These are phyloP conservation scores for Antheraea pernyi DNA, from an alignment of 1,140 invertebrate species.

Conservation along the genomic window DNA sequence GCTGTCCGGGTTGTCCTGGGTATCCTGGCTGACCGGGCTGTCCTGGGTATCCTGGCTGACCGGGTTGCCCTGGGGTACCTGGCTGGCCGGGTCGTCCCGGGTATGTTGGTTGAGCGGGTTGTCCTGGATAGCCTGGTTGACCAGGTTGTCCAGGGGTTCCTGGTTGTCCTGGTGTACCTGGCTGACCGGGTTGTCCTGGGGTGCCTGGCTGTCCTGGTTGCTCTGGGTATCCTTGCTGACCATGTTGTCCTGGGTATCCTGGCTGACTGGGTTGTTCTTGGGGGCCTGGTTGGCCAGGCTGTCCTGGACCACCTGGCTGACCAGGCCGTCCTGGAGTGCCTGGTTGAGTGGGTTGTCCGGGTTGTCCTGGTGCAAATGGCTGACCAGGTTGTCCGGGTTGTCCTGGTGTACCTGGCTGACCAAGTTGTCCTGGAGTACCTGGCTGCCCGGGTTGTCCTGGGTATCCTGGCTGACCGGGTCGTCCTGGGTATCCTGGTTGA, in stretches of 20 bases:
- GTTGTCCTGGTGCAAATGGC: too few relatives aligned
- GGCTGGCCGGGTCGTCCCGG: constrained; percentile 4
- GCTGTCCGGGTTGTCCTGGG: too few relatives aligned
- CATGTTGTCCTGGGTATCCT: neutral
- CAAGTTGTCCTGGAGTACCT: too few relatives aligned
- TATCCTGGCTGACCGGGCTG: neutral
- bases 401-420: too few relatives aligned
- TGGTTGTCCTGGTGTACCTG: constrained; percentile 4
- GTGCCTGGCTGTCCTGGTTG: neutral
- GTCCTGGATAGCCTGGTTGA: constrained; percentile 5
- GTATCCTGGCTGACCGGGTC: too few relatives aligned
- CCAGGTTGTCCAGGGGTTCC: constrained; percentile 1
- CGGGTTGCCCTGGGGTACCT: constrained; percentile 4
- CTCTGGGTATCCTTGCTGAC: constrained; percentile 7
- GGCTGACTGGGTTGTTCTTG: constrained; percentile 8
- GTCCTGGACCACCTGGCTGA: constrained; percentile 2
- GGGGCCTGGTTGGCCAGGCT: neutral
- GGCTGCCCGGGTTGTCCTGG: too few relatives aligned
- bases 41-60: neutral
- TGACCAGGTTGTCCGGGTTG: too few relatives aligned
- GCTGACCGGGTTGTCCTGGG: neutral
- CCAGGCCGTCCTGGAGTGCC: constrained; percentile 4
- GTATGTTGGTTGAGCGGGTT: neutral
- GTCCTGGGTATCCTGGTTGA: too few relatives aligned
- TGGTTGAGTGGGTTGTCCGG: too few relatives aligned